Percentiles rank a stretch among this genome's conserved stretches.
Conservation (phyloP, 2,113 vertebrate species). For the Anoplopoma fimbria region DNA sequence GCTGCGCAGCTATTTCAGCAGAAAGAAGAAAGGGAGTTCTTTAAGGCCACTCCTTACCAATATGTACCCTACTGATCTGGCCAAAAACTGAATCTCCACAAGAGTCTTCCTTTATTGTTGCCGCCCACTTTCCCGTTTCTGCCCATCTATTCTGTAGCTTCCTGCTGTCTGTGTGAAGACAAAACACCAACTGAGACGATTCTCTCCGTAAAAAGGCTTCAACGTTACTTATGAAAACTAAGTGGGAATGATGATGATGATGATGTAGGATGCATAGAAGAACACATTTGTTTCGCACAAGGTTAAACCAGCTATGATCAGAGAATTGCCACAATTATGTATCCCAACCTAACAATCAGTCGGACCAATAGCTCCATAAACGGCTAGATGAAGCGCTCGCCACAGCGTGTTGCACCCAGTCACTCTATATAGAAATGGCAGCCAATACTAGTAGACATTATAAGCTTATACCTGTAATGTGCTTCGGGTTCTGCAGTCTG, state of each 20-base stretch:
- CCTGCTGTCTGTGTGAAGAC: not conserved
- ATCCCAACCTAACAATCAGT: not conserved
- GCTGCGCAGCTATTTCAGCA: not conserved
- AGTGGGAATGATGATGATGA: not conserved
- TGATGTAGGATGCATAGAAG: not conserved
- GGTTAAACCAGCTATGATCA: not conserved
- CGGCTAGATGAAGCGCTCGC: not conserved
- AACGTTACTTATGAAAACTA: not conserved
- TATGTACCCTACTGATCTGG: slow-evolving; percentile 14
- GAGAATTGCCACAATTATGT: not conserved
- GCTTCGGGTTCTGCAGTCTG: not conserved
- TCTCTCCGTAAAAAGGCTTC: not conserved
- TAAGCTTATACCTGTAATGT: not conserved
- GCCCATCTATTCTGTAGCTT: not conserved
- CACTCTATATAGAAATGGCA: not conserved
- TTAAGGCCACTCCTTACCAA: slow-evolving; percentile 8
- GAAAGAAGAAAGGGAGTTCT: not conserved
- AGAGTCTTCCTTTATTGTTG: slow-evolving; percentile 23
- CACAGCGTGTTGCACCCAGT: not conserved
- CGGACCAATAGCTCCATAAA: not conserved
- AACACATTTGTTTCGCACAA: not conserved
- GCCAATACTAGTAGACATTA: not conserved
- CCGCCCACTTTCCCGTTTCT: slow-evolving; percentile 27
- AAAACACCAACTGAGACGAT: slow-evolving; percentile 6
- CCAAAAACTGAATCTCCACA: slow-evolving; percentile 28